Base-by-base conservation (phyloP, 2,113 vertebrate species). In the Atractosteus spatula region DNA sequence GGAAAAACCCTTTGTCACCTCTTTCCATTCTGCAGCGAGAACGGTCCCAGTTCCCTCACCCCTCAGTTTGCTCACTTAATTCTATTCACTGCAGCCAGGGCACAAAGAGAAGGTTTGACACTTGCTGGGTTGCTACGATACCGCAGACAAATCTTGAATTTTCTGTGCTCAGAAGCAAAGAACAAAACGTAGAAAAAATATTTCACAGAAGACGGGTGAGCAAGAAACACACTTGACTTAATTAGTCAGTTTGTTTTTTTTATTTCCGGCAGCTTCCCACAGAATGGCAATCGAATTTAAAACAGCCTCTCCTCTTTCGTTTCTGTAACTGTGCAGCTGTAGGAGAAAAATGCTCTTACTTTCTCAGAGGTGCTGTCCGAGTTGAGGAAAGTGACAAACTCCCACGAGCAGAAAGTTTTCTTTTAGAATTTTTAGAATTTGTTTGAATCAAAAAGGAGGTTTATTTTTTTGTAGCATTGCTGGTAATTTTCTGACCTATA, bases 61-160 rank as follows among this genome's bases (percentile, higher is more conserved):
- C 51, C 47, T 70, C 70, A 51, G 73, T 70, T 77, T 44, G 76
- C 45, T 82, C 62, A 73, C 67, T 71, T 66, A 29, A 75, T 76
- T 75, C 79, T 73, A 86, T 87, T 87, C 84, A 51, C 8, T 10
- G 8, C 47, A 51, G 47, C 47, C 47, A 87, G 68, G 76, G 62
- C 55, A 80, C 86, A 88, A 83, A 84, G 84, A 80, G 82, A 47
- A 78, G 82, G 82, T 88, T 82, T 83, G 84, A 82, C 74, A 79
- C 82, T 68, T 54, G 74, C 73, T 78, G 81, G 82, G 87, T 89
- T 87, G 87, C 89, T 88, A 88, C 62, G 85, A 88, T 82, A 87
- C 89, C 78, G 73, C 75, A 57, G 54, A 51, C 70, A 44, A 45
- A 43, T 77, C 74, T 76, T 77, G 69, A 85, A 86, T 82, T 78